Conservation (phyloP, 1,140 invertebrate species). For the Papilio aristodemus region DNA sequence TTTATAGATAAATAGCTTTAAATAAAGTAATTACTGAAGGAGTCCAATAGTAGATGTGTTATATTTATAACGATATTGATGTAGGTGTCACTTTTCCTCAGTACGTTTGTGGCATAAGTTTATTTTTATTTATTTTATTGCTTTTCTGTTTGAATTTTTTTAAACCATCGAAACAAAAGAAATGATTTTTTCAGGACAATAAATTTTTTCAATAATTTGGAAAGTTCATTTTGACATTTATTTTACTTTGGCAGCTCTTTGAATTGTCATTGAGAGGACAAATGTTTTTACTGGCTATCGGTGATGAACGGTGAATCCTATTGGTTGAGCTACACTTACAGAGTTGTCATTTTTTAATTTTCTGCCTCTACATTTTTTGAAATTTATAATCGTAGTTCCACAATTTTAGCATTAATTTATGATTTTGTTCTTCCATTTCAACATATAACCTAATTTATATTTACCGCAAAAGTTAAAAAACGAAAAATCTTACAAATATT, state of each 20-base stretch:
- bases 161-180: too few species aligned
- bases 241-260: conserved; percentile 25
- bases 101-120: too few species aligned
- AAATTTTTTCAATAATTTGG: conserved; percentile 11
- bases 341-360: conserved; percentile 14
- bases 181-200: background rate
- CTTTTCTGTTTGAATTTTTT: background rate
- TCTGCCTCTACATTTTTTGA: background rate
- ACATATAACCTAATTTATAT: background rate
- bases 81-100: too few species aligned
- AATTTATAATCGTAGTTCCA: background rate
- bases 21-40: too few species aligned
- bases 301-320: conserved; percentile 14
- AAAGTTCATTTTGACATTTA: conserved; percentile 22
- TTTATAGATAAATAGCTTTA: too few species aligned
- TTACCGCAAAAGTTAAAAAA: background rate
- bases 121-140: too few species aligned
- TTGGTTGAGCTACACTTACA: conserved; percentile 1
- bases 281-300: conserved; percentile 9
- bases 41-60: too few species aligned
- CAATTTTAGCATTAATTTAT: background rate
- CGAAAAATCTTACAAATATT: background rate
- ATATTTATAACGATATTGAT: too few species aligned
- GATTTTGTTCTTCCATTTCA: background rate
- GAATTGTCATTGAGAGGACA: conserved; percentile 14